Conservation (phyloP, 1,140 invertebrate genomes). For the Amyelois transitella region DNA sequence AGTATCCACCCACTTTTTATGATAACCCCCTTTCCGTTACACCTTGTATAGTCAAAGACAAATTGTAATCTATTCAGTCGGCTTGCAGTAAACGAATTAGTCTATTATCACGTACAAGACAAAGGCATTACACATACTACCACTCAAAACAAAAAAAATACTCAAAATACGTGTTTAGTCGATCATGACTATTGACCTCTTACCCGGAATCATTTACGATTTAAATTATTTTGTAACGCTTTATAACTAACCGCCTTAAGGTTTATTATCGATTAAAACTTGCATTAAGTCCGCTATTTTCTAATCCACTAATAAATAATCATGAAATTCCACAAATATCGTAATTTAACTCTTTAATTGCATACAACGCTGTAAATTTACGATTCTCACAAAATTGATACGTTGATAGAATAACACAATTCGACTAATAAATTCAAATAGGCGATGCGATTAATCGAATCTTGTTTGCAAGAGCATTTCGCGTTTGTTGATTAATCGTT, state of each 20-base stretch:
- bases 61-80: background rate
- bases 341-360: slow-evolving; percentile 40
- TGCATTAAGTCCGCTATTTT: slow-evolving; percentile 13
- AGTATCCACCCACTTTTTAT: too few relatives aligned
- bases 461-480: background rate
- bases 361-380: slow-evolving; percentile 1
- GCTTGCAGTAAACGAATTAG: slow-evolving; percentile 19
- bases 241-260: background rate
- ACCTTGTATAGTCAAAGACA: too few relatives aligned
- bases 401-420: background rate
- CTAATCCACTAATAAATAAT: slow-evolving; percentile 30
- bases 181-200: background rate
- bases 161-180: slow-evolving; percentile 15
- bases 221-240: background rate
- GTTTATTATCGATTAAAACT: background rate
- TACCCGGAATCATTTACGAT: background rate
- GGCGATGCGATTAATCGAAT: slow-evolving; percentile 22
- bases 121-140: slow-evolving; percentile 23
- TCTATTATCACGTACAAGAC: slow-evolving; percentile 14
- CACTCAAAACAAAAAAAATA: slow-evolving; percentile 25
- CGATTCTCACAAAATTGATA: slow-evolving; percentile 1
- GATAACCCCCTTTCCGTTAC: too few relatives aligned
- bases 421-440: slow-evolving; percentile 19
- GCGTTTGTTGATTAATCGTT: background rate
- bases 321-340: slow-evolving; percentile 31